A percentile compares a stretch with the other conserved stretches of the same genome.
Evolutionary conservation across 2,888 invertebrate species (phyloP).

Genomic region (Drosophila lutescens): DNA sequence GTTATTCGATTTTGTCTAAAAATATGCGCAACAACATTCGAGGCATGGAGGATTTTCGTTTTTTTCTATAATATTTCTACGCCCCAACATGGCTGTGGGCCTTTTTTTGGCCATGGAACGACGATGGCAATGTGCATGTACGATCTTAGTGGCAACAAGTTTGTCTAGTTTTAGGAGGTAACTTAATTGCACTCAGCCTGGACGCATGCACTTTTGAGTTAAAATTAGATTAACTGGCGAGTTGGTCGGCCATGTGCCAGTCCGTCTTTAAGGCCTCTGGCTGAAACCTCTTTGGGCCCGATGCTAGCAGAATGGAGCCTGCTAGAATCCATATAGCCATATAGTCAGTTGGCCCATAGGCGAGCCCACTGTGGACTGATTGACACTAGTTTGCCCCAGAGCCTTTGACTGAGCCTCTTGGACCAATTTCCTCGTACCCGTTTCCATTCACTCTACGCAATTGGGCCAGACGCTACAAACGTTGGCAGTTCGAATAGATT

Average conservation of each 20-base stretch:
- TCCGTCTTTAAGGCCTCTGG: slow-evolving; percentile 12
- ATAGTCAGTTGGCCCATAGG: slow-evolving; percentile 35
- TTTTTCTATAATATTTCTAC: slow-evolving; percentile 66
- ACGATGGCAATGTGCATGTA: slow-evolving; percentile 27
- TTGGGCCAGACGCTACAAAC: slow-evolving; percentile 54
- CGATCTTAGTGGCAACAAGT: slow-evolving; percentile 66
- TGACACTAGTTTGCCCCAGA: slow-evolving; percentile 41
- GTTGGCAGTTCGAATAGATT: slow-evolving; percentile 51
- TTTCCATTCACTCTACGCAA: slow-evolving; percentile 50
- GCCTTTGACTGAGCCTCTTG: slow-evolving; percentile 10
- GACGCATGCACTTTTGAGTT: slow-evolving; percentile 66
- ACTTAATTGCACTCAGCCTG: slow-evolving; percentile 57
- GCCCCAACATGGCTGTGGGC: slow-evolving; percentile 30
- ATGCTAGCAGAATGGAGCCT: slow-evolving; percentile 12
- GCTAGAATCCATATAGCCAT: slow-evolving; percentile 9
- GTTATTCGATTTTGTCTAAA: slow-evolving; percentile 71
- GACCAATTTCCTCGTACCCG: slow-evolving; percentile 54
- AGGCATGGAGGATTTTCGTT: slow-evolving; percentile 41
- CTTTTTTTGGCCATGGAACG: slow-evolving; percentile 71
- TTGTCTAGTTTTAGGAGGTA: slow-evolving; percentile 68
- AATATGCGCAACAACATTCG: slow-evolving; percentile 55
- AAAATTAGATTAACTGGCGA: slow-evolving; percentile 73
- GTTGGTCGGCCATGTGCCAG: slow-evolving; percentile 14
- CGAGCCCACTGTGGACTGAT: slow-evolving; percentile 45
- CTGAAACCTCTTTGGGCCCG: neutral